Conservation (phyloP, 2,113 vertebrate genomes). For the Lasiurus borealis region DNA sequence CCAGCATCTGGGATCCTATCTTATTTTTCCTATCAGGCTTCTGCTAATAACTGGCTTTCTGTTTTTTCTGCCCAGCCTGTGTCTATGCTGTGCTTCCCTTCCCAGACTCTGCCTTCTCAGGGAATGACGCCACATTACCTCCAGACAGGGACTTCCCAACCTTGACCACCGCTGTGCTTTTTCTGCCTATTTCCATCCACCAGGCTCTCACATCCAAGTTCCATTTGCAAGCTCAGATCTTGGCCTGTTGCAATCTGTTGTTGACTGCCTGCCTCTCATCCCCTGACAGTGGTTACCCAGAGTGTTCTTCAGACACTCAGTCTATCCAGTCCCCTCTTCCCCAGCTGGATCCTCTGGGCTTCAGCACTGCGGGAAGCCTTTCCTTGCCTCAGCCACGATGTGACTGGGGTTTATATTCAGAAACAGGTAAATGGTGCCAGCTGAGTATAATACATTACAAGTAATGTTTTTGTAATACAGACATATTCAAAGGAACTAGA, state of each 20-base stretch:
- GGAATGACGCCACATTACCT: not conserved
- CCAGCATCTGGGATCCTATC: not conserved
- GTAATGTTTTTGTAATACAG: not conserved
- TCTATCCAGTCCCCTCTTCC: not conserved
- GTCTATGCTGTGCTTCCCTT: not conserved
- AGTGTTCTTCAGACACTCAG: not conserved
- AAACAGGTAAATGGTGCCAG: not conserved
- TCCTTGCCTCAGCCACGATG: not conserved
- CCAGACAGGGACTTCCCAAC: not conserved
- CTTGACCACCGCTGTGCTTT: not conserved
- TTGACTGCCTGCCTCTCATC: not conserved
- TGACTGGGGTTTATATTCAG: not conserved
- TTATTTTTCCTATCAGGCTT: not conserved
- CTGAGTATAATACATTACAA: not conserved
- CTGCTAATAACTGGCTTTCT: not conserved
- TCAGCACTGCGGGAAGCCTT: not conserved
- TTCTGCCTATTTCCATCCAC: not conserved
- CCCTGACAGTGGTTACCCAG: too few relatives aligned
- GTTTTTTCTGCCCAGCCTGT: not conserved
- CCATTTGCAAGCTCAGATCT: not conserved
- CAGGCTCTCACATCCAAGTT: not conserved
- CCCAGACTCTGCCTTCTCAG: not conserved
- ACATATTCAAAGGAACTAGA: slow-evolving; percentile 12
- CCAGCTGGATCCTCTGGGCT: not conserved
- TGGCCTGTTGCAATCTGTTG: not conserved